phyloP scores from a whole-genome alignment of 2,113 vertebrate genomes.

The Puffinus mauretanicus region DNA sequence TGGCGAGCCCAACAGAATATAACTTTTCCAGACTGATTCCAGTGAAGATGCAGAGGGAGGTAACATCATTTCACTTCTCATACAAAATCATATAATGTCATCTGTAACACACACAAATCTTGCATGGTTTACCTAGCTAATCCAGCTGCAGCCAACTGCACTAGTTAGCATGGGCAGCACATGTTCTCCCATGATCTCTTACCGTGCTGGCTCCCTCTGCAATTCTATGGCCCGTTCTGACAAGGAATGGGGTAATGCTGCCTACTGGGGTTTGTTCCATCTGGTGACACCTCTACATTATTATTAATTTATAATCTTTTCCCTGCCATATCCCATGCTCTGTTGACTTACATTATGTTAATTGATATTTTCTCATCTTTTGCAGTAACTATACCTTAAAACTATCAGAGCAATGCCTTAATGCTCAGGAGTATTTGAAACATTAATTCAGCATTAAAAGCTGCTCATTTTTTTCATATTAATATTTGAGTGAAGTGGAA shows the following conservation, averaged over 20 bases:
- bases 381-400: constrained; percentile 8
- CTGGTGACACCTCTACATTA: not conserved
- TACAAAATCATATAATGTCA: not conserved
- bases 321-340: not conserved
- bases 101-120: not conserved
- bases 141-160: not conserved
- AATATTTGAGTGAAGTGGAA: not conserved
- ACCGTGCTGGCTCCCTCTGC: not conserved
- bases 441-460: constrained; percentile 20
- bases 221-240: not conserved
- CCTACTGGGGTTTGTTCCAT: not conserved
- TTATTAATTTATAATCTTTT: not conserved
- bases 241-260: not conserved
- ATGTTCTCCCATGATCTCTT: not conserved
- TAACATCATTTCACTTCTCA: not conserved
- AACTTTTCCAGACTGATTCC: not conserved
- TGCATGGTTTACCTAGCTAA: not conserved
- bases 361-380: constrained; percentile 17
- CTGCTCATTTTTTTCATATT: not conserved
- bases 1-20: not conserved
- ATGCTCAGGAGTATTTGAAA: constrained; percentile 2
- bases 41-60: not conserved
- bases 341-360: not conserved
- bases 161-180: no score
- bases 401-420: not conserved